phyloP scores from a whole-genome alignment of 1,140 invertebrate genomes.

The Rhynchophorus ferrugineus region DNA sequence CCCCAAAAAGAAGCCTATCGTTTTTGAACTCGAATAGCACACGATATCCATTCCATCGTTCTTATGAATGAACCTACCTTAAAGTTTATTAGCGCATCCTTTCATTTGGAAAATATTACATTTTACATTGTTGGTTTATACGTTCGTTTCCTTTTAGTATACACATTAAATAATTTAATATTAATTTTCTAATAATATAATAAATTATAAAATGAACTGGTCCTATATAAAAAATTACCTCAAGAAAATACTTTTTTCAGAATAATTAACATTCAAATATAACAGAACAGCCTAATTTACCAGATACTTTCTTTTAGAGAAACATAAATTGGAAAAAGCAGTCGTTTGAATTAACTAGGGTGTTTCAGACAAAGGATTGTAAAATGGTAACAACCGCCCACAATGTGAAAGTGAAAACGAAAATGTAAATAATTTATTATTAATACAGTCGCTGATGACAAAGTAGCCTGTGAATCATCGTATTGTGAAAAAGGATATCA shows the following conservation, averaged over 20 bases:
- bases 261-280: no score
- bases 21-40: not conserved
- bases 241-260: no score
- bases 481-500: conserved; percentile 4
- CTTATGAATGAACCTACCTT: no score
- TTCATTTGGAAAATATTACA: no score
- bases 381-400: conserved; percentile 7
- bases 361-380: conserved; percentile 1
- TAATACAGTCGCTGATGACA: not conserved
- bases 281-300: no score
- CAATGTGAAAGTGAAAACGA: conserved; percentile 9
- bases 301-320: not conserved
- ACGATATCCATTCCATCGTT: not conserved
- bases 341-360: not conserved
- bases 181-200: not conserved
- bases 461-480: not conserved
- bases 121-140: no score
- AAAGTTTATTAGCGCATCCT: no score
- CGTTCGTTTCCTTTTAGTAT: no score
- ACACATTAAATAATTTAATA: no score
- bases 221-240: no score
- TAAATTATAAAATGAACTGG: not conserved
- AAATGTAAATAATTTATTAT: not conserved
- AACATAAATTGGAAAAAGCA: conserved; percentile 1
- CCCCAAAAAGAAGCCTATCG: no score